Evolutionary conservation across 2,888 invertebrate species (phyloP), one percentile per base, ranked within the genome.

Genomic region (Alloplasta piceator): DNA sequence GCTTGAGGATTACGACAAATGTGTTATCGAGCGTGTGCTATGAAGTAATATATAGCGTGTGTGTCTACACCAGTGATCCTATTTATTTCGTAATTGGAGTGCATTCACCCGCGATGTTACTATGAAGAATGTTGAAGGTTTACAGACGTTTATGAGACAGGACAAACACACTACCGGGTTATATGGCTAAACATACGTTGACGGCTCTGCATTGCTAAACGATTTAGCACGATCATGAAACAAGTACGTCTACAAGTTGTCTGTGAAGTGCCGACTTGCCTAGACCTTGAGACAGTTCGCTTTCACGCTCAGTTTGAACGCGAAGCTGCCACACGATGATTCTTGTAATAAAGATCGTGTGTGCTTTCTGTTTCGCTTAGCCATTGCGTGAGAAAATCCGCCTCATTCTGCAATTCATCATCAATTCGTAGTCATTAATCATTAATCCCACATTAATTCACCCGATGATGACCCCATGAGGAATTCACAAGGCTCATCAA

Each of bases 221-320:
- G 73, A 80, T 73, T 6, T 46, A 56, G 50, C 36, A 38, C 70
- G 43, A 36, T 43, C 60, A 41, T 50, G n/a, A 4, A 36, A 48
- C 68, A 72, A 39, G 68, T 52, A 61, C 26, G 75, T 55, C 75
- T 68, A 46, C 52, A 39, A 16, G 14, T 61, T 38, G 41, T 67
- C 67, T 60, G 67, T 41, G 36, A 12, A 56, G 48, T 16, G 61
- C 60, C 60, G 39, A 61, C 64, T 64, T 48, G 80, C 80, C 84
- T 84, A 78, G 83, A 84, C 83, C 84, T 84, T 83, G 84, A 84
- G 84, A 83, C 84, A 84, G 78, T 84, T 84, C 41, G 78, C 84
- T 82, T 83, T 83, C 84, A 78, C 80, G 75, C 79, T 61, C 52
- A 14, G 14, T 14, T 26, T 26, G 1, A 26, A 26, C 52, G 52